Conservation (phyloP, 2,888 invertebrate species). For the Scaptomyza reducta region DNA sequence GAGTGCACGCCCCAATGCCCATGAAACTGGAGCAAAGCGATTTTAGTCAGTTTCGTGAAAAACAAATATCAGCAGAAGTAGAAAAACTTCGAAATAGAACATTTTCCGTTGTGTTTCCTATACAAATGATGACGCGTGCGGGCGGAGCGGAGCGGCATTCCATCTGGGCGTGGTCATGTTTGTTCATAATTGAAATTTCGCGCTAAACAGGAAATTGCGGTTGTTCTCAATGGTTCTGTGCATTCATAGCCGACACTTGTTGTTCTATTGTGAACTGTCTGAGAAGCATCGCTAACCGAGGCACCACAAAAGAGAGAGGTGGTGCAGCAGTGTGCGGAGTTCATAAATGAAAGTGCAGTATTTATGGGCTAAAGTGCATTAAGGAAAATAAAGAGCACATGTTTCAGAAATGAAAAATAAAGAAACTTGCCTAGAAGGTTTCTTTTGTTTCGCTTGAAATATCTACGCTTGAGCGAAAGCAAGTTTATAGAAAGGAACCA, state of each 20-base stretch:
- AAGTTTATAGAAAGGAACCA: slow-evolving; percentile 8
- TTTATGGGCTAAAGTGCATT: slow-evolving; percentile 55
- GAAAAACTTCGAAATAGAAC: slow-evolving; percentile 52
- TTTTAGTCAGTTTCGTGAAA: slow-evolving; percentile 50
- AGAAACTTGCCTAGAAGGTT: slow-evolving; percentile 16
- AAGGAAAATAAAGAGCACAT: slow-evolving; percentile 50
- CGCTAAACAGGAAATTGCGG: slow-evolving; percentile 72
- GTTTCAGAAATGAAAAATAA: slow-evolving; percentile 21
- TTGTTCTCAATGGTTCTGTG: slow-evolving; percentile 25
- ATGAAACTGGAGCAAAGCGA: slow-evolving; percentile 67
- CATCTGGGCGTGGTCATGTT: slow-evolving; percentile 54
- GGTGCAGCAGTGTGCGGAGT: slow-evolving; percentile 4
- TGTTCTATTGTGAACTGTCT: slow-evolving; percentile 31
- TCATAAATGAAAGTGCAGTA: slow-evolving; percentile 60
- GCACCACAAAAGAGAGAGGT: not conserved
- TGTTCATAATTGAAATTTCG: slow-evolving; percentile 77
- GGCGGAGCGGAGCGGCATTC: too few relatives aligned
- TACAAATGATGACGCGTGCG: slow-evolving; percentile 3
- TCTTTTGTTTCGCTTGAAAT: slow-evolving; percentile 34
- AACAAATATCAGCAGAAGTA: slow-evolving; percentile 19
- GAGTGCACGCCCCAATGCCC: slow-evolving; percentile 59
- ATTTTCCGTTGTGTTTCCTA: slow-evolving; percentile 42
- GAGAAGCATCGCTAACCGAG: slow-evolving; percentile 45
- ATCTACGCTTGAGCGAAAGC: slow-evolving; percentile 12
- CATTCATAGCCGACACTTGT: slow-evolving; percentile 59